Evolutionary conservation across 2,113 vertebrate species (phyloP), one percentile per base, ranked within the genome.

Genomic region (Neolamprologus tretocephalus): DNA sequence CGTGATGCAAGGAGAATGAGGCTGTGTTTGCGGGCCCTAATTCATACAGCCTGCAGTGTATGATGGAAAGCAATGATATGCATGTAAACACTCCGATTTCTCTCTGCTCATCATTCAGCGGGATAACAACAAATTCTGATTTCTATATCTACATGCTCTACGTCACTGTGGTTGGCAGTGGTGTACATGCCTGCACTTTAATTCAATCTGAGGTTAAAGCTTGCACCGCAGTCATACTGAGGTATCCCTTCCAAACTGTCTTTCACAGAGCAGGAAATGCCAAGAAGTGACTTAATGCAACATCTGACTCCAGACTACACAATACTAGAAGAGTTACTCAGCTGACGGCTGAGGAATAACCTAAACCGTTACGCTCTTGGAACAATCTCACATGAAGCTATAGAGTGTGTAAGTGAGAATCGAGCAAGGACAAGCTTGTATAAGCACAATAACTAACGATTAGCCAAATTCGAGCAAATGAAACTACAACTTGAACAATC

Each of bases 11-110:
- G 87, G 94, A 94, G 93, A 95, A 94, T 93, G 93, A 93, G 94
- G 87, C 89, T 82, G 91, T 79, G 87, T 92, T 92, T 92, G 91
- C 87, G 53, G 92, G 63, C 87, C 88, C 91, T 94, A 95, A 96
- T 95, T 96, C 95, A 95, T 89, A 93, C 93, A 95, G 94, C 92
- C 92, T 66, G 91, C 91, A 93, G 93, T 94, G 92, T 94, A 94
- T 95, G 93, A 95, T 95, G 93, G 93, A 95, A 94, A 92, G 86
- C 92, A 95, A 96, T 96, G 94, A 96, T 94, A 91, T 93, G 91
- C 94, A 94, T 93, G 95, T 95, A 96, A 95, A 95, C 92, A 90
- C 86, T 89, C 86, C 86, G 87, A 95, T 93, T 94, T 94, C 94
- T 92, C 90, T 73, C 88, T 63, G 73, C 89, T 91, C 85, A 61